These are phyloP conservation scores for Amyelois transitella DNA, from an alignment of 1,140 invertebrate species.

Conservation along the genomic window DNA sequence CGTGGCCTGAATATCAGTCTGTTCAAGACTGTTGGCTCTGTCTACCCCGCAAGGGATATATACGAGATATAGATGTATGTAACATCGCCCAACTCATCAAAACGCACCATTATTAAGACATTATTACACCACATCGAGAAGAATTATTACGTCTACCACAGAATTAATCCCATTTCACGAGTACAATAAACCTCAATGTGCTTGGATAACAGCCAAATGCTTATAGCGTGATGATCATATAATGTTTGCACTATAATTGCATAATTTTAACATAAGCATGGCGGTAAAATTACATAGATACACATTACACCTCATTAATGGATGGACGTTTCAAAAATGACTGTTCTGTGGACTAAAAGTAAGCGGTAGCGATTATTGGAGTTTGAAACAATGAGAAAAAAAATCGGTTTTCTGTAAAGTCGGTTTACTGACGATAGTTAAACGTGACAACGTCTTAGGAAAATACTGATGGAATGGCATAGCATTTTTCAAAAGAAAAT, in stretches of 20 bases:
- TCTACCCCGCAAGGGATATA: too few species aligned
- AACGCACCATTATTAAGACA: not conserved
- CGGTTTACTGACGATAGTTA: too few species aligned
- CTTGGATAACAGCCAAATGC: not conserved
- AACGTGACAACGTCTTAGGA: too few species aligned
- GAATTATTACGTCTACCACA: not conserved
- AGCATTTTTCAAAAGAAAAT: too few species aligned
- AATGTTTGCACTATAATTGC: constrained; percentile 14
- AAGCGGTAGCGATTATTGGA: not conserved
- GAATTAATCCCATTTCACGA: not conserved
- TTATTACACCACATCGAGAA: not conserved
- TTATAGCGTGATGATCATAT: not conserved
- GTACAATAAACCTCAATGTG: not conserved
- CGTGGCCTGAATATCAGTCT: too few species aligned
- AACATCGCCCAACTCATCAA: not conserved
- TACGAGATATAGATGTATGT: not conserved
- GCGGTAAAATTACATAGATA: constrained; percentile 5
- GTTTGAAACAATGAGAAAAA: too few species aligned
- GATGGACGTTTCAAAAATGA: constrained; percentile 21
- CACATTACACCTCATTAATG: constrained; percentile 27
- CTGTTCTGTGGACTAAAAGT: not conserved
- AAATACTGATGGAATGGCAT: too few species aligned
- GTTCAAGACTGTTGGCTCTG: too few species aligned
- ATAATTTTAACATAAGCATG: constrained; percentile 9
- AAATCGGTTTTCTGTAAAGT: too few species aligned